Percentiles rank a stretch among this genome's conserved stretches.
These are phyloP conservation scores for Carollia perspicillata DNA, from an alignment of 2,113 vertebrate species.

Conservation along the genomic window DNA sequence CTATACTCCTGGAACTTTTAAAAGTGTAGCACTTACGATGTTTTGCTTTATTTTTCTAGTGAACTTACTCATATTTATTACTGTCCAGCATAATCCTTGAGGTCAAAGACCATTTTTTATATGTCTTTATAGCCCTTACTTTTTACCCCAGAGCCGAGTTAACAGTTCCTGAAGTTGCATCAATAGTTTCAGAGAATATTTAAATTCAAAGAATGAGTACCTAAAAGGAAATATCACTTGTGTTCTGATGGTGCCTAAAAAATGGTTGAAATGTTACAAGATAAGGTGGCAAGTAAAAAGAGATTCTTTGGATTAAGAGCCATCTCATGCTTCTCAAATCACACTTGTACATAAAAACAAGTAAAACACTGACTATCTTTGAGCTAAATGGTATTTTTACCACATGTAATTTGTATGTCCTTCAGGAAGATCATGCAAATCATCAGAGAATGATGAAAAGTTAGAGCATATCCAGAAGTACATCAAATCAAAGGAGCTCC, in stretches of 20 bases:
- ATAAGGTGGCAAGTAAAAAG: background rate
- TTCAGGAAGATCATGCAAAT: background rate
- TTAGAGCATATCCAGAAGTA: background rate
- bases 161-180: background rate
- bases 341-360: background rate
- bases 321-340: fast-evolving
- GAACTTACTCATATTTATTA: background rate
- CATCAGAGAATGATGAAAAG: background rate
- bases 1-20: background rate
- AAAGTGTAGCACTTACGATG: background rate
- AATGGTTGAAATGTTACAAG: background rate
- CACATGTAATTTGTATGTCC: background rate
- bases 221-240: background rate
- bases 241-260: background rate
- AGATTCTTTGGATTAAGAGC: background rate
- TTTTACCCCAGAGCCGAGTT: background rate
- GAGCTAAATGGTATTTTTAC: background rate
- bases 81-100: background rate
- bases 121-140: background rate
- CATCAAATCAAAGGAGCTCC: background rate
- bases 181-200: background rate
- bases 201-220: background rate
- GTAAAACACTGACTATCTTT: background rate
- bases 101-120: background rate
- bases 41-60: background rate